Evolutionary conservation across 1,140 invertebrate genomes (phyloP).

Genomic region (Brachionus sp.): DNA sequence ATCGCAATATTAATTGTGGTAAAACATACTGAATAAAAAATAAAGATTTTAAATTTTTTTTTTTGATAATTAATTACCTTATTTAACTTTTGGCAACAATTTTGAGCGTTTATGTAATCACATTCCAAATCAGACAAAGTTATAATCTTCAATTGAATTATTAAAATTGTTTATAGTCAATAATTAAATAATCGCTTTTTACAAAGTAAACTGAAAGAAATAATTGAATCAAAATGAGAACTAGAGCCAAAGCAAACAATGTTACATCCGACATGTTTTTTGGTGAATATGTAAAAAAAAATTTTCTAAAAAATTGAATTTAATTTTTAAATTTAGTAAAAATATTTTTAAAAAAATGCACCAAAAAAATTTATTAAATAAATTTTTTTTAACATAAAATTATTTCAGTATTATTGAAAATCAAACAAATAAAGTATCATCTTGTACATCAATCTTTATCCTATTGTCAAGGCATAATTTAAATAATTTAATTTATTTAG

Average conservation of each 20-base stretch:
- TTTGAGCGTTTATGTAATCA: constrained; percentile 35
- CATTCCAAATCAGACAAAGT: constrained; percentile 43
- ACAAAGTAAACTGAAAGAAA: constrained; percentile 42
- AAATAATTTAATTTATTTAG: too few species aligned
- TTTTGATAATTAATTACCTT: not conserved
- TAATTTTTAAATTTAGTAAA: not conserved
- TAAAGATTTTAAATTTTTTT: not conserved
- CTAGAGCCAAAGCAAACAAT: not conserved
- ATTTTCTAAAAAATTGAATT: not conserved
- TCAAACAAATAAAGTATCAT: too few species aligned
- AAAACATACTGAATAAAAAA: constrained; percentile 9
- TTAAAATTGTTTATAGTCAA: not conserved
- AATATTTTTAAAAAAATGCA: not conserved
- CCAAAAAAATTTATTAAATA: too few species aligned
- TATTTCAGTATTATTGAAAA: too few species aligned
- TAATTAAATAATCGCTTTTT: not conserved
- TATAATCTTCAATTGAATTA: constrained; percentile 1
- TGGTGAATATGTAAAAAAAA: not conserved
- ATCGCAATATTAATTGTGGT: not conserved
- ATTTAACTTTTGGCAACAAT: constrained; percentile 38
- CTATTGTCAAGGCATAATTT: too few species aligned
- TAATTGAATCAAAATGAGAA: not conserved
- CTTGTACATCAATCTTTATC: too few species aligned
- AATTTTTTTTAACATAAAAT: too few species aligned
- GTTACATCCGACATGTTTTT: not conserved